phyloP scores from a whole-genome alignment of 2,888 invertebrate genomes.

The Itoplectis maculator region DNA sequence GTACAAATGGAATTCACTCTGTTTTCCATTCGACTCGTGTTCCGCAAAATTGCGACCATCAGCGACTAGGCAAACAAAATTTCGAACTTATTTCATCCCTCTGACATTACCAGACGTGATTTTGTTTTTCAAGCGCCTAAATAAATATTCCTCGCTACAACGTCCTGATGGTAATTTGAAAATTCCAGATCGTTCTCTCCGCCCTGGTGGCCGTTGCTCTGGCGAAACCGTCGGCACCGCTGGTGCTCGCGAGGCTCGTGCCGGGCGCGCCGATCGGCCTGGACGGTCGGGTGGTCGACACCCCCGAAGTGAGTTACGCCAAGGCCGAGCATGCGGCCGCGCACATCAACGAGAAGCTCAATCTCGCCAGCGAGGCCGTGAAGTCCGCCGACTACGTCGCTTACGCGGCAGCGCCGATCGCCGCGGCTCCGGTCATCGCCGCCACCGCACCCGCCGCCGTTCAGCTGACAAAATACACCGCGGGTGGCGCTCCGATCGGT shows the following conservation, averaged over 20 bases:
- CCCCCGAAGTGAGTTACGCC: conserved; percentile 75
- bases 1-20: not conserved
- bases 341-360: conserved; percentile 75
- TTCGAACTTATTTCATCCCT: too few species aligned
- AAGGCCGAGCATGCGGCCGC: conserved; percentile 76
- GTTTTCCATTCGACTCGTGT: not conserved
- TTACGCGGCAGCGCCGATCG: conserved; percentile 55
- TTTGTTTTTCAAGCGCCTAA: not conserved
- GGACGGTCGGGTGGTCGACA: conserved; percentile 75
- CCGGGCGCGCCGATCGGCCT: conserved; percentile 74
- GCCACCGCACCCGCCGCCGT: conserved; percentile 35
- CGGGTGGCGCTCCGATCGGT: conserved; percentile 62
- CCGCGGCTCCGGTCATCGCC: conserved; percentile 2
- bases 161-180: not conserved
- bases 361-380: conserved; percentile 74
- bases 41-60: not conserved
- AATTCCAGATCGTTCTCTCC: conserved; percentile 70
- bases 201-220: conserved; percentile 72
- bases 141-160: not conserved
- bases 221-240: conserved; percentile 70
- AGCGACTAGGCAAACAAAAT: not conserved
- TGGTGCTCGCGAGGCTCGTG: conserved; percentile 65
- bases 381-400: conserved; percentile 70
- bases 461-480: conserved; percentile 38
- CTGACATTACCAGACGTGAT: too few species aligned